Evolutionary conservation across 2,888 invertebrate species (phyloP).

Genomic region (Napeogenes inachia): DNA sequence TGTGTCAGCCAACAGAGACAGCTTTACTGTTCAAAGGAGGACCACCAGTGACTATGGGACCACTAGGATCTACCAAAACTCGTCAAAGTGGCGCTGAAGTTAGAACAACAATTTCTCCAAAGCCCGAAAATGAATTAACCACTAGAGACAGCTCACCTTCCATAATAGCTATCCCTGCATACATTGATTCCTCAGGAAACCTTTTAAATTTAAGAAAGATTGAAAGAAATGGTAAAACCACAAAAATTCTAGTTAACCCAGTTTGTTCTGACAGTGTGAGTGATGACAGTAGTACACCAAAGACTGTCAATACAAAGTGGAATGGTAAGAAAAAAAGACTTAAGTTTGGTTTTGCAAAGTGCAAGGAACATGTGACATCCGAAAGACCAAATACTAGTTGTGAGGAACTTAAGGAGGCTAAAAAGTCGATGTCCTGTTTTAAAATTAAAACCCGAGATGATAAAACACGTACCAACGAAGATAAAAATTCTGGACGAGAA

Average conservation of each 20-base stretch:
- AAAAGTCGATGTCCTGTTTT: constrained; percentile 70
- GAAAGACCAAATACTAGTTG: constrained; percentile 59
- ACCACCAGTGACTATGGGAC: constrained; percentile 74
- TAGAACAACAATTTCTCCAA: constrained; percentile 57
- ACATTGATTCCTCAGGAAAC: constrained; percentile 55
- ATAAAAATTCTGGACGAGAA: constrained; percentile 59
- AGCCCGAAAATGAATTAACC: constrained; percentile 48
- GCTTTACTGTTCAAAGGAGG: constrained; percentile 73
- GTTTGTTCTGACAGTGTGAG: constrained; percentile 67
- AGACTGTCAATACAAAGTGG: constrained; percentile 59
- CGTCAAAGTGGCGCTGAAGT: constrained; percentile 54
- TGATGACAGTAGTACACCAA: constrained; percentile 65
- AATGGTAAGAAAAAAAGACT: constrained; percentile 71
- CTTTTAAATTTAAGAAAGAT: constrained; percentile 67
- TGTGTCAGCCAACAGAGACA: constrained; percentile 81
- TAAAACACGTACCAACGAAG: constrained; percentile 62
- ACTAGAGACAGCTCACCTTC: constrained; percentile 54
- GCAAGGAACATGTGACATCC: constrained; percentile 43
- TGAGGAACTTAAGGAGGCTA: constrained; percentile 59
- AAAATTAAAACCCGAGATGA: constrained; percentile 68
- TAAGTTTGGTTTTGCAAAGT: constrained; percentile 50
- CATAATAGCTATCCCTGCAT: constrained; percentile 55
- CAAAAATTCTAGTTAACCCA: constrained; percentile 72
- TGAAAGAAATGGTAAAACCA: constrained; percentile 68
- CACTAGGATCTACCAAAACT: constrained; percentile 69